Evolutionary conservation across 2,113 vertebrate species (phyloP), one percentile per base, ranked within the genome.

Genomic region (Pontoporia blainvillei): DNA sequence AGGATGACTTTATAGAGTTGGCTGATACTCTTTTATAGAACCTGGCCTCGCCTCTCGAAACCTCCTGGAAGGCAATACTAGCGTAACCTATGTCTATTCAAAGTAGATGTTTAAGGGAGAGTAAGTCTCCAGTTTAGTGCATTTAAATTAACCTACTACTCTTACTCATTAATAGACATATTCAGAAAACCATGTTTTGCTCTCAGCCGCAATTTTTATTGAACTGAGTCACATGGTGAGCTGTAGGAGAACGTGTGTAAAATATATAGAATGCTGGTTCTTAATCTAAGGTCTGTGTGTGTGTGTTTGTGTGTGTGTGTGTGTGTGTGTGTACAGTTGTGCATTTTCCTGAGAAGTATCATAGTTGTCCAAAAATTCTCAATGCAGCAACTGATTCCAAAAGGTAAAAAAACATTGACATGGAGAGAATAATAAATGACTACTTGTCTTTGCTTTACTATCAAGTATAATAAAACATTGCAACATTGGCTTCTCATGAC

Each of bases 11-110:
- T 91, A 88, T 66, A 81, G 85, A 49, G 18, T 90, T 94, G 72
- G 75, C 25, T 91, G 20, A 34, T 91, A 95, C 94, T 96, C 84
- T 93, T 96, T 87, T 23, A 94, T n/a, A 95, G 82, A 95, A 31
- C 13, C 66, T 95, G 83, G 94, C 59, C 81, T 98, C 86, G 75
- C 64, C 49, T 69, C 73, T 72, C 73, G 52, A 86, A 86, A 31
- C 49, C 44, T 97, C 52, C 29, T 85, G 13, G 29, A 87, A 84
- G 75, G 46, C 89, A 75, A 6, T n/a, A 76, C 89, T n/a, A 89
- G 49, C 57, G 44, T 71, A 76, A 79, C 17, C n/a, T 78, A 64
- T 44, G 54, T n/a, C 31, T 82, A 73, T 86, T 96, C 93, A 95
- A 90, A 97, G 54, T 27, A 91, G 76, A 54, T 57, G 5, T 52